Evolutionary conservation across 2,113 vertebrate genomes (phyloP).

Genomic region (Lamprologus sp.): DNA sequence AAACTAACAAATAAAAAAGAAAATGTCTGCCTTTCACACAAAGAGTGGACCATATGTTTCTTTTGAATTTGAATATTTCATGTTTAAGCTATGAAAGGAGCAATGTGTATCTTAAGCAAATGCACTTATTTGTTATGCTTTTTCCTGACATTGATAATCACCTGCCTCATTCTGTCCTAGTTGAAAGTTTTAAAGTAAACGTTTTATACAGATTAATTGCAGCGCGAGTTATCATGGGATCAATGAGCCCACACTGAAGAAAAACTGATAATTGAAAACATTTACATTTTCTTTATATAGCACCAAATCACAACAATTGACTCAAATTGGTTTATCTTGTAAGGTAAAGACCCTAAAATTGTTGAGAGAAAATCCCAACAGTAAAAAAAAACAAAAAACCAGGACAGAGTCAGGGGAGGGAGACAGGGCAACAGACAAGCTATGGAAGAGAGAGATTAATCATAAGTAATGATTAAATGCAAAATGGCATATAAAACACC

Average conservation of each 20-base stretch:
- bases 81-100: background rate
- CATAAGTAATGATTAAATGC: background rate
- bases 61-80: background rate
- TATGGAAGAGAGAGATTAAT: background rate
- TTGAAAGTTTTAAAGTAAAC: background rate
- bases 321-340: background rate
- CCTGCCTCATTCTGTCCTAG: background rate
- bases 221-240: background rate
- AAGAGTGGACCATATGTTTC: background rate
- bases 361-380: background rate
- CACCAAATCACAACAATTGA: background rate
- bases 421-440: background rate
- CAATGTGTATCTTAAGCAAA: background rate
- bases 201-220: background rate
- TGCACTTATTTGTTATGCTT: background rate
- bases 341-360: background rate
- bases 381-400: fast-evolving
- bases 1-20: background rate
- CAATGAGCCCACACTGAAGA: background rate
- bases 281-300: background rate
- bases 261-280: background rate
- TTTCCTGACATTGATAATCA: background rate
- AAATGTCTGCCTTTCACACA: background rate
- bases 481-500: background rate
- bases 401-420: background rate